phyloP scores from a whole-genome alignment of 2,113 vertebrate species.

The Oryzias curvinotus region DNA sequence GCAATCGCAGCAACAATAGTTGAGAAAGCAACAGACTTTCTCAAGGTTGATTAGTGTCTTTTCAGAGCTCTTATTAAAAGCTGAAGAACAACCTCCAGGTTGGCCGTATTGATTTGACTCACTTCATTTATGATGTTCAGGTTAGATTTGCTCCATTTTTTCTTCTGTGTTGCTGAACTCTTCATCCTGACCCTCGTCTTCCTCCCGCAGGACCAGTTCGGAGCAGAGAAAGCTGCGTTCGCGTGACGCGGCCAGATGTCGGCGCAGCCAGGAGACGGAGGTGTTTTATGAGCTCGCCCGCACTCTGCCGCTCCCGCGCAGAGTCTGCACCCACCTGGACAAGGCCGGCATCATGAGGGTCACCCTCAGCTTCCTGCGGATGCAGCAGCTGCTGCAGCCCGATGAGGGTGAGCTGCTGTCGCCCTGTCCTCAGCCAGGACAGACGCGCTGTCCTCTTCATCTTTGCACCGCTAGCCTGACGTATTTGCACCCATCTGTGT shows the following conservation, averaged over 20 bases:
- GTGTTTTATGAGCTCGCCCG: slow-evolving; percentile 87
- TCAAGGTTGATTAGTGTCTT: too few relatives aligned
- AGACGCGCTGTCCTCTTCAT: too few relatives aligned
- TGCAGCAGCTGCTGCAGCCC: slow-evolving; percentile 76
- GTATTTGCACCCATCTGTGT: too few relatives aligned
- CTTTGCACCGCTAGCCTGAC: too few relatives aligned
- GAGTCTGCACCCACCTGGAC: slow-evolving; percentile 86
- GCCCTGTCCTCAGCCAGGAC: too few relatives aligned
- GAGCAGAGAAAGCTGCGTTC: slow-evolving; percentile 89
- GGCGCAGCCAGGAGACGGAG: slow-evolving; percentile 87
- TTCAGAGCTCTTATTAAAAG: too few relatives aligned
- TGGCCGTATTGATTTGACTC: too few relatives aligned
- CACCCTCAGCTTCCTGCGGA: slow-evolving; percentile 85
- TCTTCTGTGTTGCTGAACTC: too few relatives aligned
- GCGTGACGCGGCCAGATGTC: slow-evolving; percentile 85
- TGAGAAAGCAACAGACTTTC: too few relatives aligned
- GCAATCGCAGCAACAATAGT: too few relatives aligned
- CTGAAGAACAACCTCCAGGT: too few relatives aligned
- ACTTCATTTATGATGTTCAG: neutral
- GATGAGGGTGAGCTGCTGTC: slow-evolving; percentile 58
- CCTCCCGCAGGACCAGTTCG: slow-evolving; percentile 73
- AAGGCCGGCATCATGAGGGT: slow-evolving; percentile 91
- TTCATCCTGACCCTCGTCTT: neutral
- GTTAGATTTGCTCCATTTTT: neutral
- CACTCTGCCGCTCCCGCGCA: slow-evolving; percentile 84